Evolutionary conservation across 2,888 invertebrate genomes (phyloP).

Genomic region (Metallyticus violacea): DNA sequence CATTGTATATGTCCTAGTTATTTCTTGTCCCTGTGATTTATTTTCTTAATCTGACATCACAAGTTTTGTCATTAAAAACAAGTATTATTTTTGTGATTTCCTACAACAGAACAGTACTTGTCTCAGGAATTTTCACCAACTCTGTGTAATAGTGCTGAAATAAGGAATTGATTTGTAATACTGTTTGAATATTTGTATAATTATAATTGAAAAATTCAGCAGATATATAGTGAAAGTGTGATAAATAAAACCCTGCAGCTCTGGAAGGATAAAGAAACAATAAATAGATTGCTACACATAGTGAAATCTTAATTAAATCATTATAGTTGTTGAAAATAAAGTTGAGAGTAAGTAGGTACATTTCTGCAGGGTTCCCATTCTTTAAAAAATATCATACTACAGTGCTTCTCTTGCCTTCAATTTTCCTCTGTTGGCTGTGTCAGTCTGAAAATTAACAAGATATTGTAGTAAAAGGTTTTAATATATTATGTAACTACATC

Average conservation of each 20-base stretch:
- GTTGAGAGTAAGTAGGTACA: neutral
- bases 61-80: neutral
- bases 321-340: neutral
- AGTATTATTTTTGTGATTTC: neutral
- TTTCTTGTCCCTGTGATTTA: neutral
- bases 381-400: neutral
- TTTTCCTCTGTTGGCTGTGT: neutral
- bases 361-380: neutral
- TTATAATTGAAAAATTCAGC: neutral
- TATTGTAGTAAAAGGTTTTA: neutral
- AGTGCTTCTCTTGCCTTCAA: neutral
- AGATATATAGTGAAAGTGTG: neutral
- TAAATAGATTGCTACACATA: neutral
- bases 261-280: neutral
- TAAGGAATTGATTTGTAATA: neutral
- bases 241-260: neutral
- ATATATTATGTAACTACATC: neutral
- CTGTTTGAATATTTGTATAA: neutral
- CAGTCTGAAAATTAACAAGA: neutral
- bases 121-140: neutral
- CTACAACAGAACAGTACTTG: neutral
- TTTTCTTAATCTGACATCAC: neutral
- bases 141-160: neutral
- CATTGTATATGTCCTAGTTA: neutral
- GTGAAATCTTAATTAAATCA: neutral